phyloP scores from a whole-genome alignment of 2,797 vertebrate species.

The Cossypha heuglini region DNA sequence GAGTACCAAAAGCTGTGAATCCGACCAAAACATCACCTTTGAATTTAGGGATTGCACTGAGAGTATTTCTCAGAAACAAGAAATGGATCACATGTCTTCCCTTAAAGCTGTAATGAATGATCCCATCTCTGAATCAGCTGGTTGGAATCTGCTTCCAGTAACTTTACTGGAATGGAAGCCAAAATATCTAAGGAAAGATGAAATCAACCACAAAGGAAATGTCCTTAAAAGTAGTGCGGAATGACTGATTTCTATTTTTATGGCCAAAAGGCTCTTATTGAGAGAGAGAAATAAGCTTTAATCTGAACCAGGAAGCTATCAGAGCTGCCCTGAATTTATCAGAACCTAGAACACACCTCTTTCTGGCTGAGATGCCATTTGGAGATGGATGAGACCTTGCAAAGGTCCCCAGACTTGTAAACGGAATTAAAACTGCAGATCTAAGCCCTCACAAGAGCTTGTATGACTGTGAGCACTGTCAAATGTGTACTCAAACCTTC shows the following conservation, averaged over 20 bases:
- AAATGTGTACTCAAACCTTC: not conserved
- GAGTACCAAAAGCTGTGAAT: not conserved
- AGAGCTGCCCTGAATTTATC: not conserved
- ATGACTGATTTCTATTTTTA: not conserved
- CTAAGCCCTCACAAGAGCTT: not conserved
- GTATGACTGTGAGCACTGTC: not conserved
- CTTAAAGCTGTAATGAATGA: not conserved
- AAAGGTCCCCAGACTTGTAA: not conserved
- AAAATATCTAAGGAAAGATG: not conserved
- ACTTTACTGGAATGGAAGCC: not conserved
- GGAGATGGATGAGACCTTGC: not conserved
- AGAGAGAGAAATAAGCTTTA: not conserved
- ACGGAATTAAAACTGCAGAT: not conserved
- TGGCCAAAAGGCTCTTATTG: fast-evolving
- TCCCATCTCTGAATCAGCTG: not conserved
- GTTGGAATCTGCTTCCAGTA: not conserved
- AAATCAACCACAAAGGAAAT: not conserved
- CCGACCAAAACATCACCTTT: not conserved
- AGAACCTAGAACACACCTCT: not conserved
- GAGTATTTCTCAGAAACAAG: not conserved
- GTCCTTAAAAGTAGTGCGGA: fast-evolving
- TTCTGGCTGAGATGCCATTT: not conserved
- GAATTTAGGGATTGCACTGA: not conserved
- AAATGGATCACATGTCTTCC: not conserved
- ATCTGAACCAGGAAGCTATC: not conserved